These are phyloP conservation scores for Catharus bicknelli DNA, from an alignment of 2,113 vertebrate species.

Conservation along the genomic window DNA sequence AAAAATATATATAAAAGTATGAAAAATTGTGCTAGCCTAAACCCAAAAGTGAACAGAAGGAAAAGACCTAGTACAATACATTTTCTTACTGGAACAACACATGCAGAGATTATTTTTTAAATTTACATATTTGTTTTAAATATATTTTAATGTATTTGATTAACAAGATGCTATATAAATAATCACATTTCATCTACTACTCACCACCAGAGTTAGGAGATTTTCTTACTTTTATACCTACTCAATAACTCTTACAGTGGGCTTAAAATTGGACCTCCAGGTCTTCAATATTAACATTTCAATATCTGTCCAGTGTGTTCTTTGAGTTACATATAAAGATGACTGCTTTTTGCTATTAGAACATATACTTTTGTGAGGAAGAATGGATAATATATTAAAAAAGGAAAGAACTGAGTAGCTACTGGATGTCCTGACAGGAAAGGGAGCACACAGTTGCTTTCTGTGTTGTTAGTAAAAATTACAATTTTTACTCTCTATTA, in stretches of 20 bases:
- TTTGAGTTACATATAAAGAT: background rate
- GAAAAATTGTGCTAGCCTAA: background rate
- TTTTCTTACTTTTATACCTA: background rate
- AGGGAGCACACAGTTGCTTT: background rate
- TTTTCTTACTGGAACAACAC: background rate
- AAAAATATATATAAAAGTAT: background rate
- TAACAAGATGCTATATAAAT: background rate
- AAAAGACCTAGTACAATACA: background rate
- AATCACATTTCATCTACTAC: background rate
- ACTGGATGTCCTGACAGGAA: background rate
- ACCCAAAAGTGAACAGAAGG: background rate
- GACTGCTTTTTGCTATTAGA: background rate
- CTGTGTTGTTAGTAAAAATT: background rate
- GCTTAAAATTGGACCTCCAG: background rate
- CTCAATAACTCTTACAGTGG: background rate
- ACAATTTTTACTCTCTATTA: background rate
- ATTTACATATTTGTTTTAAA: background rate
- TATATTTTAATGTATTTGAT: background rate
- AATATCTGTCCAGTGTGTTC: background rate
- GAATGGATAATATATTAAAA: background rate
- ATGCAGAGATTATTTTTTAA: fast-evolving
- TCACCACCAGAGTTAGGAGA: background rate
- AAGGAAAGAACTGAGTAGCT: background rate
- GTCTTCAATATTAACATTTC: background rate
- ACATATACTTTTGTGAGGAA: background rate